These are phyloP conservation scores for Heterotis niloticus DNA, from an alignment of 2,113 vertebrate genomes.

Conservation along the genomic window DNA sequence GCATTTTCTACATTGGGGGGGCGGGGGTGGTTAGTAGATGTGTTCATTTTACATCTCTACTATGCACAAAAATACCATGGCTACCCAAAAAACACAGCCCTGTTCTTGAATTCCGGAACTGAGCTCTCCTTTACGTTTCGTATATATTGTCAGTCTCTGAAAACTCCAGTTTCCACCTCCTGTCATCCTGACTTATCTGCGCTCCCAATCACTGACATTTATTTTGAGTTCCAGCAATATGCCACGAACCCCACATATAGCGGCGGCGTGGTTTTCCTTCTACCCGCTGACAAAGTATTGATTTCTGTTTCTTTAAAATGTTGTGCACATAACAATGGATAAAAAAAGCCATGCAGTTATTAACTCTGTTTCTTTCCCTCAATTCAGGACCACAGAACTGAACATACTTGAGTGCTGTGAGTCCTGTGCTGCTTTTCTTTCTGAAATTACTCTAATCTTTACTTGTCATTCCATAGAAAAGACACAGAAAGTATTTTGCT, in stretches of 20 bases:
- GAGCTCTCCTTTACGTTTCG: neutral
- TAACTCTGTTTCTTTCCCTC: neutral
- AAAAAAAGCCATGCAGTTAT: neutral
- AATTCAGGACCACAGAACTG: neutral
- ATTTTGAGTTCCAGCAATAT: neutral
- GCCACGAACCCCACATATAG: neutral
- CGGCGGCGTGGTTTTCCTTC: no score
- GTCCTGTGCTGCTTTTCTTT: no score
- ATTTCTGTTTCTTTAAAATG: neutral
- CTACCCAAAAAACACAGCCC: neutral
- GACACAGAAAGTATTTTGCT: no score
- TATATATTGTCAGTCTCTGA: constrained; percentile 1
- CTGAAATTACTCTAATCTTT: no score
- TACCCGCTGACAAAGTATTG: neutral
- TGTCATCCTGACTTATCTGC: neutral
- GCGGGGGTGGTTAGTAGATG: neutral
- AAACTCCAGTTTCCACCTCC: neutral
- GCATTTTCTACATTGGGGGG: neutral
- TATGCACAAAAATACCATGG: neutral
- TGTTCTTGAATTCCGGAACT: neutral
- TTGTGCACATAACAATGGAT: neutral
- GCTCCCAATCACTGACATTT: neutral
- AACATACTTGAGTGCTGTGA: no score
- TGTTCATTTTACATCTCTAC: neutral
- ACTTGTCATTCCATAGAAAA: no score